These are phyloP conservation scores for Hystrix cristata DNA, from an alignment of 2,113 vertebrate species.

Conservation along the genomic window DNA sequence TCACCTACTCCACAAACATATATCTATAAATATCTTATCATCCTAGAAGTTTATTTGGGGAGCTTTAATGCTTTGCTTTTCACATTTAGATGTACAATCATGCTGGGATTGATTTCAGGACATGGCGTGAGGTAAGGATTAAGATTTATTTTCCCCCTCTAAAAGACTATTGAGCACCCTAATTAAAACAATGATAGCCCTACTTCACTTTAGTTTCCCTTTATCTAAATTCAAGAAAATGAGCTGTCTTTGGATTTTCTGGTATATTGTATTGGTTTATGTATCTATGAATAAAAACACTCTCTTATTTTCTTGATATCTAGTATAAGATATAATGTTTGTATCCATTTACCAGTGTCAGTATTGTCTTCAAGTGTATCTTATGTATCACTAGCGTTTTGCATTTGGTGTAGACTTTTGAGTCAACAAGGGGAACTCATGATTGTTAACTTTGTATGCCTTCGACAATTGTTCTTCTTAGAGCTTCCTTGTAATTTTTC, in stretches of 20 bases:
- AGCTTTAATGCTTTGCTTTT: background rate
- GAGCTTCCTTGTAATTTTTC: no score
- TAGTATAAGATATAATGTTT: background rate
- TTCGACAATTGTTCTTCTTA: background rate
- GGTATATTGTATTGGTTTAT: background rate
- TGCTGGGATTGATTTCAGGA: background rate
- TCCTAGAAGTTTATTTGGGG: background rate
- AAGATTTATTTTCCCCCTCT: no score
- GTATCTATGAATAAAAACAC: background rate
- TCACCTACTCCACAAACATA: background rate
- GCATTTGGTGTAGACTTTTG: background rate
- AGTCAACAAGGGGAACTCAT: background rate
- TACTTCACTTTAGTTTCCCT: background rate
- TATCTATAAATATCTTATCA: background rate
- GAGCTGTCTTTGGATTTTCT: background rate
- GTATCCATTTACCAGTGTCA: background rate
- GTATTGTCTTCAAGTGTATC: background rate
- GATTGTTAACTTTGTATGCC: no score
- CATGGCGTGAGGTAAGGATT: background rate
- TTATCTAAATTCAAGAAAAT: background rate
- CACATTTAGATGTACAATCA: background rate
- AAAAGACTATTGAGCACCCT: background rate
- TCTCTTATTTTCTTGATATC: background rate
- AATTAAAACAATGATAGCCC: background rate
- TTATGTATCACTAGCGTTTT: background rate